Conservation (phyloP, 2,797 vertebrate genomes). For the Remorina albescens region DNA sequence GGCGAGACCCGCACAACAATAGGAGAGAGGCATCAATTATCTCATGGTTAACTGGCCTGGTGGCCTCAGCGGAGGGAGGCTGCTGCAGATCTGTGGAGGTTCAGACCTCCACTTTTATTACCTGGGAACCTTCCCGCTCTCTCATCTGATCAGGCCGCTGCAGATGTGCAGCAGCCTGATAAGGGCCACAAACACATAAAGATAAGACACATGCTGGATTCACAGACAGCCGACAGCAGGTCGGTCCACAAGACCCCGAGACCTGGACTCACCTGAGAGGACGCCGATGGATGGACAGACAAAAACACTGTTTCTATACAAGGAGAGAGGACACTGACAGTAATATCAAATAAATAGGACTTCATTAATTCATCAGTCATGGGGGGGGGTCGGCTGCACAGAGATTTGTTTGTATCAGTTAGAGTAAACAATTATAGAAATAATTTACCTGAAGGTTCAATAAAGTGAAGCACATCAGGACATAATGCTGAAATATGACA, state of each 20-base stretch:
- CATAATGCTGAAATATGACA: too few relatives aligned
- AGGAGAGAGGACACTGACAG: too few relatives aligned
- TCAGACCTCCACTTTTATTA: slow-evolving; percentile 68
- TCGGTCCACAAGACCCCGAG: background rate
- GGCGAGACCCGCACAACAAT: slow-evolving; percentile 80
- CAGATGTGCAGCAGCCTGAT: slow-evolving; percentile 56
- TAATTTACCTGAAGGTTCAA: too few relatives aligned
- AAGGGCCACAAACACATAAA: slow-evolving; percentile 48
- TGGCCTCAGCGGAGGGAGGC: slow-evolving; percentile 57
- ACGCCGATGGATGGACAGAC: too few relatives aligned
- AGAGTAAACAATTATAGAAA: too few relatives aligned
- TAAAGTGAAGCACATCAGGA: too few relatives aligned
- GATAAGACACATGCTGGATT: slow-evolving; percentile 26
- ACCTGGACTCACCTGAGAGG: background rate
- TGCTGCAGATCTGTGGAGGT: slow-evolving; percentile 10
- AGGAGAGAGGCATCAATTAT: slow-evolving; percentile 79
- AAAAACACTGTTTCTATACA: too few relatives aligned
- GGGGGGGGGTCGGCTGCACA: too few relatives aligned
- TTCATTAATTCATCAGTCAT: too few relatives aligned
- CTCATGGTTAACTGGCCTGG: slow-evolving; percentile 83
- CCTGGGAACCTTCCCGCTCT: slow-evolving; percentile 70
- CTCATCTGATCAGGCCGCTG: slow-evolving; percentile 62
- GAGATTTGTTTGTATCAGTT: too few relatives aligned
- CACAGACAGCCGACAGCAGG: background rate
- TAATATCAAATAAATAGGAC: too few relatives aligned